Conservation (phyloP, 2,888 invertebrate genomes). For the Phyllotreta striolata region DNA sequence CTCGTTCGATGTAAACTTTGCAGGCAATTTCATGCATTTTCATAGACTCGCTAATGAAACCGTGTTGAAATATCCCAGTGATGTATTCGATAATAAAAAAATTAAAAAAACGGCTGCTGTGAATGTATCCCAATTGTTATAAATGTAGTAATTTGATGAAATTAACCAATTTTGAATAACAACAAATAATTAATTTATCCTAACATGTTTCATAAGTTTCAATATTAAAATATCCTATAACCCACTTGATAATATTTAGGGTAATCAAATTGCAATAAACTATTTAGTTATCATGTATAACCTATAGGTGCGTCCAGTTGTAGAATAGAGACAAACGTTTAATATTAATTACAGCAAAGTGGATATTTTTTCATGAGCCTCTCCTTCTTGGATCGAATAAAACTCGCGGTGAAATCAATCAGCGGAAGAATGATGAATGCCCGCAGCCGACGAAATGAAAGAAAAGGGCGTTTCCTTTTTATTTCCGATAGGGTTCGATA, state of each 20-base stretch:
- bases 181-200: no score
- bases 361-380: constrained; percentile 6
- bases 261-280: no score
- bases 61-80: no score
- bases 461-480: constrained; percentile 39
- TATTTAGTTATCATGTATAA: no score
- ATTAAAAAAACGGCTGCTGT: no score
- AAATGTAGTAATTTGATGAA: background rate
- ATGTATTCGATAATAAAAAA: no score
- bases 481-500: constrained; percentile 50
- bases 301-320: background rate
- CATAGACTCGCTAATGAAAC: no score
- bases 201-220: no score
- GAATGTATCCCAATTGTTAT: background rate
- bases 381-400: constrained; percentile 19
- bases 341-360: constrained; percentile 13
- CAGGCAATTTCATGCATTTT: no score
- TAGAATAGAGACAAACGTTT: background rate
- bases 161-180: background rate
- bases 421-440: constrained; percentile 29
- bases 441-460: constrained; percentile 26
- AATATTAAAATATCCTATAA: no score
- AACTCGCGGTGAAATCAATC: constrained; percentile 19
- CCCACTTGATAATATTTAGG: no score
- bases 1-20: no score